Evolutionary conservation across 30 jellyfish, hydroid and myxozoan species (phyloP).

Genomic region (Morbakka virulenta): DNA sequence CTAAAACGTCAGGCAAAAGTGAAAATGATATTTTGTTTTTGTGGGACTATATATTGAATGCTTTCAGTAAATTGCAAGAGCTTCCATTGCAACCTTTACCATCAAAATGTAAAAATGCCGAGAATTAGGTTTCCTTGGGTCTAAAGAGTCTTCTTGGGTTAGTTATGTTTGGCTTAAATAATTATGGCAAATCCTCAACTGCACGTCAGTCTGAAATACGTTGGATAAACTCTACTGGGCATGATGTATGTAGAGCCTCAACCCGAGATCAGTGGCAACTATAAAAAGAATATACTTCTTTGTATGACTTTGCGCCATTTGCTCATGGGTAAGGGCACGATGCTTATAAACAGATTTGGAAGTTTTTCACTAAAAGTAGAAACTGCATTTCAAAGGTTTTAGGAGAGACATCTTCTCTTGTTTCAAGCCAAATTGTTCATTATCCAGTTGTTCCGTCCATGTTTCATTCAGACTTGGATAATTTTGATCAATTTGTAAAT

Average conservation of each 20-base stretch:
- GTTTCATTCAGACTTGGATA: slow-evolving; percentile 23
- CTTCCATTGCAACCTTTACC: no score
- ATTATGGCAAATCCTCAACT: no score
- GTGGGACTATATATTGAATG: no score
- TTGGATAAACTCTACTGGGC: slow-evolving; percentile 1
- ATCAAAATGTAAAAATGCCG: no score
- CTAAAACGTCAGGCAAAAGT: no score
- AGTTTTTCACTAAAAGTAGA: background rate
- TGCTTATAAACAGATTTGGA: background rate
- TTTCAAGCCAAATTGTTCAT: slow-evolving; percentile 15
- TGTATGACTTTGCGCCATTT: slow-evolving; percentile 4
- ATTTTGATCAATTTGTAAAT: slow-evolving; percentile 26
- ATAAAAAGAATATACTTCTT: background rate
- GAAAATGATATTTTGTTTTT: no score
- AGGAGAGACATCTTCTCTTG: slow-evolving; percentile 7
- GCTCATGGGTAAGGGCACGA: background rate
- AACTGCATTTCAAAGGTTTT: no score
- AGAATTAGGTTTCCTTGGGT: no score
- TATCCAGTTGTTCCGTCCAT: slow-evolving; percentile 20
- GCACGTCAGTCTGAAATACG: no score
- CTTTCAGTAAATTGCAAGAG: no score
- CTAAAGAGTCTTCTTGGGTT: no score
- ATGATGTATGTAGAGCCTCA: slow-evolving; percentile 8
- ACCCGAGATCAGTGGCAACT: background rate
- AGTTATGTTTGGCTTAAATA: no score